phyloP scores from a whole-genome alignment of 2,797 vertebrate species.

The Graptemys geographica region DNA sequence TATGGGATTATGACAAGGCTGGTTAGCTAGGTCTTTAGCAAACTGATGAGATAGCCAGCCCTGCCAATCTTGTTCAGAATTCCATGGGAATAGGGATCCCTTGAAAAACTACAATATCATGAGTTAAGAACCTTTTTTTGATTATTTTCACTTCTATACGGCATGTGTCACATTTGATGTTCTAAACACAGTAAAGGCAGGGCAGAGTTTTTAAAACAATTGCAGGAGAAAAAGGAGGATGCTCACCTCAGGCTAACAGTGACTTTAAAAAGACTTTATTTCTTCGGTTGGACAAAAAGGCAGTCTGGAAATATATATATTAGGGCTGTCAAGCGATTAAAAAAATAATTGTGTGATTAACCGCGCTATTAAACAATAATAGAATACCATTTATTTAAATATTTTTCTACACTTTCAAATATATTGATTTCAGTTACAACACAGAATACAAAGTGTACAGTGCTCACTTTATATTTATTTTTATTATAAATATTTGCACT shows the following conservation, averaged over 20 bases:
- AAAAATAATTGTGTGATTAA: too few relatives aligned
- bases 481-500: too few relatives aligned
- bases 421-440: too few relatives aligned
- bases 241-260: neutral
- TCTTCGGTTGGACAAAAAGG: neutral
- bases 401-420: too few relatives aligned
- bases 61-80: neutral
- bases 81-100: neutral
- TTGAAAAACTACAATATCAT: neutral
- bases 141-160: neutral
- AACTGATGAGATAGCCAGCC: neutral
- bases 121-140: neutral
- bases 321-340: too few relatives aligned
- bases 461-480: too few relatives aligned
- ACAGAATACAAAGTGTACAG: too few relatives aligned
- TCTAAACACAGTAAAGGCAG: neutral
- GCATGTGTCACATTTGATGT: neutral
- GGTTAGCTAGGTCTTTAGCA: neutral
- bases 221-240: neutral
- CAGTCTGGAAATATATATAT: neutral
- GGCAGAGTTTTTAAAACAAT: neutral
- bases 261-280: neutral
- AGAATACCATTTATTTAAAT: too few relatives aligned
- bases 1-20: neutral
- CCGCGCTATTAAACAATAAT: too few relatives aligned